Percentiles rank a stretch among this genome's conserved stretches.
Evolutionary conservation across 2,797 vertebrate species (phyloP).

Genomic region (Philypnodon macrostomus): DNA sequence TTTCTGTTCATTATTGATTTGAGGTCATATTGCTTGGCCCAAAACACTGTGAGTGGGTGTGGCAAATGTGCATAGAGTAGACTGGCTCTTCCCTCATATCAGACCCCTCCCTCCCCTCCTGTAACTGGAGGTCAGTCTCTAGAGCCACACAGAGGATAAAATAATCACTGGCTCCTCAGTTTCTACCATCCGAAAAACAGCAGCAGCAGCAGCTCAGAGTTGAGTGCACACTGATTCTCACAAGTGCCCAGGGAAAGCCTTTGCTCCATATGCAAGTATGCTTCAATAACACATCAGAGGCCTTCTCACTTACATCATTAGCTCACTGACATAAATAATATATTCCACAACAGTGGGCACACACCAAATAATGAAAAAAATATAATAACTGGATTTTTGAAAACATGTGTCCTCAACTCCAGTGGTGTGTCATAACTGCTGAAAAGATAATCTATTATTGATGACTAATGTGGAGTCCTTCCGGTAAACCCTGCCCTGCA

Average conservation of each 20-base stretch:
- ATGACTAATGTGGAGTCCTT: conserved; percentile 68
- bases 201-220: conserved; percentile 26
- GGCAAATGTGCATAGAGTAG: conserved; percentile 35
- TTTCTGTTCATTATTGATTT: conserved; percentile 5
- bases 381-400: not conserved
- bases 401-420: not conserved
- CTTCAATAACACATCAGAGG: conserved; percentile 61
- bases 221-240: conserved; percentile 53
- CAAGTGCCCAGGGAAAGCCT: conserved; percentile 37
- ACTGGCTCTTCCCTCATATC: conserved; percentile 1
- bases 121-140: conserved; percentile 29
- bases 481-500: conserved; percentile 52
- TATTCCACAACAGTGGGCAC: conserved; percentile 35
- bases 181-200: conserved; percentile 43
- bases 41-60: conserved; percentile 44
- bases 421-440: conserved; percentile 39
- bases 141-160: conserved; percentile 21
- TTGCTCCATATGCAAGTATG: conserved; percentile 35
- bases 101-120: conserved; percentile 23
- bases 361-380: not conserved
- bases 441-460: conserved; percentile 68
- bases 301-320: conserved; percentile 64
- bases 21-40: conserved; percentile 1
- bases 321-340: conserved; percentile 63
- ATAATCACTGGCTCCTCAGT: conserved; percentile 32